Percentiles rank a stretch among this genome's conserved stretches.
Evolutionary conservation across 2,797 vertebrate genomes (phyloP).

Genomic region (Cottoperca gobio): DNA sequence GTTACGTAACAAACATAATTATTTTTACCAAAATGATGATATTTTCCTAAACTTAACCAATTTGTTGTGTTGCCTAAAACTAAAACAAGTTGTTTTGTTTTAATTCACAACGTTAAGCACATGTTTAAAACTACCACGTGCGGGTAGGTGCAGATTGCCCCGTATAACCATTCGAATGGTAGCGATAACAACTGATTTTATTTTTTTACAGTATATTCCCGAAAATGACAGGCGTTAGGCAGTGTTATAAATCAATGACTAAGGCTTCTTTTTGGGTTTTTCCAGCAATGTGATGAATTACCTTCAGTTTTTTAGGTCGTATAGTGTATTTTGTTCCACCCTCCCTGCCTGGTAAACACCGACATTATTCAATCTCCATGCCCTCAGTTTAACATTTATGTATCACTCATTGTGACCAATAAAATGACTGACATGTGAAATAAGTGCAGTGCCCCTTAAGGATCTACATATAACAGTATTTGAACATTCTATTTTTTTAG

Average conservation of each 20-base stretch:
- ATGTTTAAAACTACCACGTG: no score
- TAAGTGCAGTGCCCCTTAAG: slow-evolving; percentile 2
- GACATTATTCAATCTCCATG: background rate
- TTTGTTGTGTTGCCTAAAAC: no score
- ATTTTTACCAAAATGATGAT: no score
- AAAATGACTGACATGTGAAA: slow-evolving; percentile 14
- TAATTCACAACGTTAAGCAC: no score
- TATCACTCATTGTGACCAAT: background rate
- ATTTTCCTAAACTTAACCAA: no score
- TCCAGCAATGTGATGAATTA: background rate
- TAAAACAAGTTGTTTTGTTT: no score
- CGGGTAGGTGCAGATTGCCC: no score
- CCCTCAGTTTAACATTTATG: background rate
- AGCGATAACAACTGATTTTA: no score
- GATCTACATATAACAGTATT: background rate
- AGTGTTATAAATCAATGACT: background rate
- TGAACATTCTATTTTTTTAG: slow-evolving; percentile 11
- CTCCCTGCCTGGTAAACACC: background rate
- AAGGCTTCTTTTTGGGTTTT: background rate
- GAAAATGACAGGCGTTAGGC: background rate
- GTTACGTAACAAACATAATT: no score
- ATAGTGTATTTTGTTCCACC: background rate
- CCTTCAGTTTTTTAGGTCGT: background rate
- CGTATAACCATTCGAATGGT: no score
- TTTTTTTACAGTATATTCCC: background rate